Percentiles rank a stretch among this genome's conserved stretches.
Conservation (phyloP, 2,888 invertebrate genomes). For the Cepaea hortensis region DNA sequence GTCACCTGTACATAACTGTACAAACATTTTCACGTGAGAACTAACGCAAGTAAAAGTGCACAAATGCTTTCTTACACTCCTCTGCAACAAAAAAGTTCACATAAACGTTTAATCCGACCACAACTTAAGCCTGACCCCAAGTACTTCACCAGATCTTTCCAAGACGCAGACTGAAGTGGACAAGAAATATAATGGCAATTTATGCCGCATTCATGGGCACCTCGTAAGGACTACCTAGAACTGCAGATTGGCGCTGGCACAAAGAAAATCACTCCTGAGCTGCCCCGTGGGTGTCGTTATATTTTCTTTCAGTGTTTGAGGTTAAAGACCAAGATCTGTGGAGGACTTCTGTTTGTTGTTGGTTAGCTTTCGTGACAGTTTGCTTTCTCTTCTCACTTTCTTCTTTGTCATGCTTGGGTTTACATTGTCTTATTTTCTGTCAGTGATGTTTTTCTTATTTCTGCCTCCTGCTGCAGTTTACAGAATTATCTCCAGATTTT, state of each 20-base stretch:
- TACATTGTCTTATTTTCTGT: too few species aligned
- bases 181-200: slow-evolving; percentile 10
- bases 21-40: slow-evolving; percentile 21
- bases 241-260: neutral
- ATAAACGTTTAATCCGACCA: neutral
- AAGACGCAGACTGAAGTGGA: slow-evolving; percentile 6
- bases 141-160: neutral
- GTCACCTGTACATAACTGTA: neutral
- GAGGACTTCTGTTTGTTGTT: too few species aligned
- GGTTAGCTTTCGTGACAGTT: too few species aligned
- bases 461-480: too few species aligned
- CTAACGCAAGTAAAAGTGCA: neutral
- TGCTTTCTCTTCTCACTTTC: neutral
- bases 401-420: too few species aligned
- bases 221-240: slow-evolving; percentile 10
- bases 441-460: too few species aligned
- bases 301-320: neutral
- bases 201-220: slow-evolving; percentile 11
- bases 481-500: too few species aligned
- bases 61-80: slow-evolving; percentile 9
- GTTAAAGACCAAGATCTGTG: neutral
- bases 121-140: slow-evolving; percentile 1
- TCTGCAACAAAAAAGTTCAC: neutral
- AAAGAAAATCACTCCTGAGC: neutral
- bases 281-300: neutral